phyloP scores from a whole-genome alignment of 2,888 invertebrate genomes.

The Agrypnus murinus region DNA sequence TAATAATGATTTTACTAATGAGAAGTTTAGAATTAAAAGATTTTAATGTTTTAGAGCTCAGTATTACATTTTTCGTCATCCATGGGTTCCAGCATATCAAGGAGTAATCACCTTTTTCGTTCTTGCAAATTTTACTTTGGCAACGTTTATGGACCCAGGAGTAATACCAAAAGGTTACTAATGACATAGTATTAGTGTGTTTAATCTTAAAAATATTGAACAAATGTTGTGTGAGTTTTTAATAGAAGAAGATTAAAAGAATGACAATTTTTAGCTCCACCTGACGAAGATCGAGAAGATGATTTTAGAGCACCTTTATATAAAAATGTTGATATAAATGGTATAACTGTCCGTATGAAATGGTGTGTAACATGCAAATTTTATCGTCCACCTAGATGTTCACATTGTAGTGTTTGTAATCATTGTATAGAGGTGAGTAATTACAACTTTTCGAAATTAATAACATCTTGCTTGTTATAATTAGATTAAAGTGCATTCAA shows the following conservation, averaged over 20 bases:
- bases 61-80: conserved; percentile 86
- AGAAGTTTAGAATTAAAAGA: conserved; percentile 10
- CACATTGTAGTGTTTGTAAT: conserved; percentile 99
- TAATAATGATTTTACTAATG: no score
- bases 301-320: conserved; percentile 97
- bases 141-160: conserved; percentile 99
- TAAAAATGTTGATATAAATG: conserved; percentile 98
- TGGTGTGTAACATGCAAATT: conserved; percentile 99
- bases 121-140: conserved; percentile 97
- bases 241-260: no score
- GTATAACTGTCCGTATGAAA: conserved; percentile 99
- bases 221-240: no score
- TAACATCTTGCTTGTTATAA: neutral
- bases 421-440: conserved; percentile 94
- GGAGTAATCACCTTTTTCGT: conserved; percentile 97
- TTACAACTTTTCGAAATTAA: no score
- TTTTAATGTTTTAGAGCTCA: conserved; percentile 79
- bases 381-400: conserved; percentile 98
- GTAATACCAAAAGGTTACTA: conserved; percentile 97
- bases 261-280: conserved; percentile 88
- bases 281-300: conserved; percentile 98
- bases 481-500: no score
- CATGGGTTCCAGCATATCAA: conserved; percentile 95
- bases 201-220: neutral
- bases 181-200: neutral